Conservation (phyloP, 2,888 invertebrate species). For the Caenorhabditis sp. region DNA sequence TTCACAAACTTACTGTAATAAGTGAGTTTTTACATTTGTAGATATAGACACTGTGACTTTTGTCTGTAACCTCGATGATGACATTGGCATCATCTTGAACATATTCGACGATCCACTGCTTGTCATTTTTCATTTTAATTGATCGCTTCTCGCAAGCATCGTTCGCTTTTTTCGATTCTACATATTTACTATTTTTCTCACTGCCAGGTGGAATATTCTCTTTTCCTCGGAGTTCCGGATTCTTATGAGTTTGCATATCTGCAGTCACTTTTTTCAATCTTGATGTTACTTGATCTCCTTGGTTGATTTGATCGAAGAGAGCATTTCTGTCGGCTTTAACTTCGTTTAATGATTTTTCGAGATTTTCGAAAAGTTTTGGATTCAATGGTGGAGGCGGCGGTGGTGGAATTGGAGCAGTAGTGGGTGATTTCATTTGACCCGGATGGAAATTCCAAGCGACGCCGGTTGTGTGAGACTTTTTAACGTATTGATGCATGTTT, state of each 20-base stretch:
- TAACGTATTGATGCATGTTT: slow-evolving; percentile 88
- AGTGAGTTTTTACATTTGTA: slow-evolving; percentile 90
- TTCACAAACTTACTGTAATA: slow-evolving; percentile 77
- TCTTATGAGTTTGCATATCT: slow-evolving; percentile 99
- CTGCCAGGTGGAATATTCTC: too few species aligned
- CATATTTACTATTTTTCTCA: background rate
- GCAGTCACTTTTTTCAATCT: slow-evolving; percentile 77
- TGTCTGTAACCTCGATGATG: slow-evolving; percentile 86
- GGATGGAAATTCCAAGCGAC: slow-evolving; percentile 82
- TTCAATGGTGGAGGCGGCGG: slow-evolving; percentile 36
- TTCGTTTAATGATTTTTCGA: slow-evolving; percentile 13
- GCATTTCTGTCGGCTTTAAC: slow-evolving; percentile 80
- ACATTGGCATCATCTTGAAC: slow-evolving; percentile 79
- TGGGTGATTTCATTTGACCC: slow-evolving; percentile 20
- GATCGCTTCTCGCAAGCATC: background rate
- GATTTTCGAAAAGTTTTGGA: slow-evolving; percentile 17
- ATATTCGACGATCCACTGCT: slow-evolving; percentile 89
- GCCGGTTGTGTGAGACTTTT: slow-evolving; percentile 95
- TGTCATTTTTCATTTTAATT: slow-evolving; percentile 71
- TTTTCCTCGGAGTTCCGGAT: slow-evolving; percentile 80
- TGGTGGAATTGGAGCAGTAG: slow-evolving; percentile 5
- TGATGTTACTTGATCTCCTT: slow-evolving; percentile 81
- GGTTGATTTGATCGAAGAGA: slow-evolving; percentile 91
- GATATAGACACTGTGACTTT: slow-evolving; percentile 98
- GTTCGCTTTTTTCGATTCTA: background rate